Conservation (phyloP, 2,888 invertebrate species). For the Caenorhabditis sinica region DNA sequence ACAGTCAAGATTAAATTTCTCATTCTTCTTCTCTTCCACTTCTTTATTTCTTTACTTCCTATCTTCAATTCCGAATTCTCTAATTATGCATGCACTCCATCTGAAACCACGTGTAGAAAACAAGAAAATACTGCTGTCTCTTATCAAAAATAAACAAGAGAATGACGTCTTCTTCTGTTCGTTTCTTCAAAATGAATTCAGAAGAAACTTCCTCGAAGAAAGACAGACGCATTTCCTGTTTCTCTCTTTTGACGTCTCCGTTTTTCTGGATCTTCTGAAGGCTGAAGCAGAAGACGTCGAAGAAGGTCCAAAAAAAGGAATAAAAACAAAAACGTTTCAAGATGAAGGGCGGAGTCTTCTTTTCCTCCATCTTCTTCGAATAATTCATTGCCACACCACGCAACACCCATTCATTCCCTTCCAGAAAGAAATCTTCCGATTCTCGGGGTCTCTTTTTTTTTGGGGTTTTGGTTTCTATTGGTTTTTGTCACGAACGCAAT, state of each 20-base stretch:
- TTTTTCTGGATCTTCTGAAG: constrained; percentile 12
- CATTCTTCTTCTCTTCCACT: not conserved
- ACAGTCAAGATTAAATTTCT: too few relatives aligned
- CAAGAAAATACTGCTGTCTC: not conserved
- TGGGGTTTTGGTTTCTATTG: constrained; percentile 14
- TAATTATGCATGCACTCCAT: not conserved
- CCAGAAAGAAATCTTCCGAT: constrained; percentile 7
- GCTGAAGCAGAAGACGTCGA: not conserved
- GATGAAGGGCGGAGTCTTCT: constrained; percentile 39
- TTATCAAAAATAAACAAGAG: constrained; percentile 11
- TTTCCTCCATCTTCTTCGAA: constrained; percentile 37
- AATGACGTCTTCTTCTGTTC: constrained; percentile 51
- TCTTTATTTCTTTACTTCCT: not conserved
- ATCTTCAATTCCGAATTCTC: not conserved
- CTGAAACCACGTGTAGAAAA: not conserved
- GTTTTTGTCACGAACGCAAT: constrained; percentile 31
- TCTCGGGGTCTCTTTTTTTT: constrained; percentile 13
- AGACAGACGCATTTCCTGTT: constrained; percentile 44
- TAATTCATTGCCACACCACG: constrained; percentile 55
- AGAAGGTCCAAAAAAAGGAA: constrained; percentile 16
- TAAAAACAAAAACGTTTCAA: constrained; percentile 50
- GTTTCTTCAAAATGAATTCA: constrained; percentile 27
- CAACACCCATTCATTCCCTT: constrained; percentile 32
- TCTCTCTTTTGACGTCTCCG: constrained; percentile 29
- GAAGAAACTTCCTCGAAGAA: constrained; percentile 31